These are phyloP conservation scores for Pedionomus torquatus DNA, from an alignment of 2,113 vertebrate genomes.

Conservation along the genomic window DNA sequence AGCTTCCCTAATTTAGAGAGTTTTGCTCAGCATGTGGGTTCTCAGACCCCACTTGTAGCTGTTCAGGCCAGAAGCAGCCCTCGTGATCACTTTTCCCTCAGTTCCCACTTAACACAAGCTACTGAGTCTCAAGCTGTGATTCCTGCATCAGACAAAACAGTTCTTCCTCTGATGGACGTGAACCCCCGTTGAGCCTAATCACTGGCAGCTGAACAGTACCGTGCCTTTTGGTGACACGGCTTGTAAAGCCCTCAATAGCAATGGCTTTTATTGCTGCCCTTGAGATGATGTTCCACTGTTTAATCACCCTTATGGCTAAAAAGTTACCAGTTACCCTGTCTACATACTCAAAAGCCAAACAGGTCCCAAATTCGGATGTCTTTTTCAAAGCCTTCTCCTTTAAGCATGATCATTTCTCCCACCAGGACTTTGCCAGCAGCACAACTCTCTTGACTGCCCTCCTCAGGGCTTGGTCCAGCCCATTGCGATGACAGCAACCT, in stretches of 20 bases:
- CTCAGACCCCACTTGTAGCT: neutral
- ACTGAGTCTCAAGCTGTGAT: neutral
- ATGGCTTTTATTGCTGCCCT: neutral
- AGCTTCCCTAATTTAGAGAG: neutral
- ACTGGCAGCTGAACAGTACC: neutral
- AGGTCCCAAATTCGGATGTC: neutral
- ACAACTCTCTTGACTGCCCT: slow-evolving; percentile 73
- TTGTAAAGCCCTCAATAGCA: neutral
- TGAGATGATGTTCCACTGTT: neutral
- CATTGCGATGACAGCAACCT: slow-evolving; percentile 81
- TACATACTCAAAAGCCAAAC: neutral
- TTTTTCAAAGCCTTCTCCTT: neutral
- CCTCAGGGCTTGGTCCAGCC: slow-evolving; percentile 80
- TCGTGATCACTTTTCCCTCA: neutral
- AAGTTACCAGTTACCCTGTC: neutral
- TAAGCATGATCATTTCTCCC: neutral
- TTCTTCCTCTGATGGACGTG: neutral
- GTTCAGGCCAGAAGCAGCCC: neutral
- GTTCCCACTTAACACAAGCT: neutral
- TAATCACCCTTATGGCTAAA: neutral
- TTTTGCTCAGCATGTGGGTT: neutral
- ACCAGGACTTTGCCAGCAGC: slow-evolving; percentile 81
- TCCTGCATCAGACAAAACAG: neutral
- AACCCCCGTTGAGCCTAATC: neutral
- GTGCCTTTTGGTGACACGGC: neutral